Evolutionary conservation across 2,797 vertebrate genomes (phyloP).

Genomic region (Poeciliopsis presidionis): DNA sequence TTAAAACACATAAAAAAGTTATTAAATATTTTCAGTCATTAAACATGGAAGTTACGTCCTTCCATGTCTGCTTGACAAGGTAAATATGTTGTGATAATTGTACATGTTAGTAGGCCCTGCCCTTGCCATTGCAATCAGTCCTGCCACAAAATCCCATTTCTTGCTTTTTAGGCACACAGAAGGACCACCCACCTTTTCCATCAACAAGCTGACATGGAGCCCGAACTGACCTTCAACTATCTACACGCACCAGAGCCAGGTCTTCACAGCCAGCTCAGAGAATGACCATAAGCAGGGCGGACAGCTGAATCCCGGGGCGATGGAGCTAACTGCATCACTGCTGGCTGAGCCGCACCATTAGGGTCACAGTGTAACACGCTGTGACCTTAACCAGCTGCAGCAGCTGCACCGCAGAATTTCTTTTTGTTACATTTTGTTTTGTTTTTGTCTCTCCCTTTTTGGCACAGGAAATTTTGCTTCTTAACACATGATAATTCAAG

Average conservation of each 20-base stretch:
- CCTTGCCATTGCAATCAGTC: constrained; percentile 39
- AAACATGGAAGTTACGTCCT: constrained; percentile 17
- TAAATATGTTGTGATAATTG: constrained; percentile 10
- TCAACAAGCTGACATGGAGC: constrained; percentile 10
- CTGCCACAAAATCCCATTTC: constrained; percentile 19
- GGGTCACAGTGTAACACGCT: constrained; percentile 45
- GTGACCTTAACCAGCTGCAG: constrained; percentile 54
- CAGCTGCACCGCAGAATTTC: constrained; percentile 26
- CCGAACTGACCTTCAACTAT: constrained; percentile 58
- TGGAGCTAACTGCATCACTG: constrained; percentile 39
- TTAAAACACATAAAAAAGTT: constrained; percentile 1
- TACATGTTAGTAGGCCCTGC: constrained; percentile 32
- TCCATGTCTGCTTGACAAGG: constrained; percentile 2
- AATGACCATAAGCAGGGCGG: constrained; percentile 63
- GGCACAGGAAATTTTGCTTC: neutral
- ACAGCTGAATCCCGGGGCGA: constrained; percentile 62
- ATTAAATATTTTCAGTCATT: neutral
- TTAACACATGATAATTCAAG: neutral
- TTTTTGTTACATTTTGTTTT: neutral
- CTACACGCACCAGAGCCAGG: constrained; percentile 29
- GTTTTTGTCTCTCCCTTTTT: neutral
- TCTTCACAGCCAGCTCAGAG: constrained; percentile 46
- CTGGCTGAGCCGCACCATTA: constrained; percentile 45
- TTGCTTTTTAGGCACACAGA: constrained; percentile 16
- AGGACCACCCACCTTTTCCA: constrained; percentile 2